Evolutionary conservation across 2,797 vertebrate species (phyloP), one percentile per base, ranked within the genome.

Genomic region (Lophius americanus): DNA sequence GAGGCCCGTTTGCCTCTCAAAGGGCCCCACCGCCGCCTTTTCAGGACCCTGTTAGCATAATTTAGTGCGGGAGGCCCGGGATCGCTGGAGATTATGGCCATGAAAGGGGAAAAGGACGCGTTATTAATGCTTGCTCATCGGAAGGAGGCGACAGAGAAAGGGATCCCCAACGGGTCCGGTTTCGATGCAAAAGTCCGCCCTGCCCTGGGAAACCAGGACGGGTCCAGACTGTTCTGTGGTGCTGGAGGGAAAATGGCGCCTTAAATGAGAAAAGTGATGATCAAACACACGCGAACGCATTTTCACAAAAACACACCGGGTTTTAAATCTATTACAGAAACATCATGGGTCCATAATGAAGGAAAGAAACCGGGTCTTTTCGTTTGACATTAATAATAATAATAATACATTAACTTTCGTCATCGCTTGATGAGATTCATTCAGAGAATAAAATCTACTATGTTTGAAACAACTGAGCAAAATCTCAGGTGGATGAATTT

Each of bases 1-100:
- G 86, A 79, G 74, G 84, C 85, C 88, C 85, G 87, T 87, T 87
- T 85, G 86, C 85, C 78, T 87, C 86, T 86, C 82, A 83, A 84
- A 90, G 81, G 82, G 73, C 71, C 84, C 79, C 64, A 76, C 82
- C 76, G 81, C 74, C 81, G 82, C 81, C 84, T 85, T 87, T 87
- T 90, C 85, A 87, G 10, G 74, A 73, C 68, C 74, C 70, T 84
- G 86, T 61, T 69, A 54, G 88, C 87, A 87, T 90, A 87, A 90
- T 85, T 85, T 85, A 87, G 85, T 64, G 78, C 64, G 46, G 79
- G 85, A 85, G 82, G 86, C 85, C 83, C 73, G 36, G 74, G 80
- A 87, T 85, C 70, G 68, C 62, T 69, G 81, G 75, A 89, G 86
- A 87, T 87, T 85, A 88, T 60, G 68, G 73, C 80, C 47, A 43